Evolutionary conservation across 2,113 vertebrate genomes (phyloP), one percentile per base, ranked within the genome.

Genomic region (Malurus alboscapulatus): DNA sequence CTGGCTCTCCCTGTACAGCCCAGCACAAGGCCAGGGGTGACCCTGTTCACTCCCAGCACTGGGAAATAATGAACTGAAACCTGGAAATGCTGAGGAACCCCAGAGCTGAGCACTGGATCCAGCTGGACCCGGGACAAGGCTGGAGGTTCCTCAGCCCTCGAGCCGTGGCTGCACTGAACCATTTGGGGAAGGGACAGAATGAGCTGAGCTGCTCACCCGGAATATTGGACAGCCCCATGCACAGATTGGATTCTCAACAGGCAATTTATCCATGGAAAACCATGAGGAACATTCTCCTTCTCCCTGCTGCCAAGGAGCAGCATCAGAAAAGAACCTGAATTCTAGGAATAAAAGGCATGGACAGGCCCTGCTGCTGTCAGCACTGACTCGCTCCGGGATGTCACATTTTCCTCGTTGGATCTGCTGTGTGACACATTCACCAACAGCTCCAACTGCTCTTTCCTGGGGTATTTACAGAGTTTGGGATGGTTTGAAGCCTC

Each of bases 321-420:
- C 17, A 42, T 12, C 19, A 71, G n/a, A 44, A 59, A 24, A 18
- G 40, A 34, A 3, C 4, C 51, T 30, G 34, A 16, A 34, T 17
- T 10, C 0, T 3, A 6, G n/a, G 80, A 69, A 62, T 3, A 1
- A 54, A 81, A 30, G 1, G 4, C 26, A 12, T 0, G 20, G 59
- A 1, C 15, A n/a, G 3, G 3, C 25, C 3, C 17, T 44, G 40
- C 38, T 15, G 30, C 1, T 36, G 10, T 5, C 30, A 6, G 47
- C 21, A 16, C 0, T 3, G 34, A 9, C 47, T 34, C 34, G 4
- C 34, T 53, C 50, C 2, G 11, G 51, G 30, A 7, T 13, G 54
- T 29, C 67, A 18, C 45, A 9, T 32, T 30, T 30, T 36, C 44
- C 63, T 71, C 32, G 44, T 3, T 14, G 22, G 47, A 45, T 30